Evolutionary conservation across 2,888 invertebrate genomes (phyloP).

Genomic region (Merodon equestris): DNA sequence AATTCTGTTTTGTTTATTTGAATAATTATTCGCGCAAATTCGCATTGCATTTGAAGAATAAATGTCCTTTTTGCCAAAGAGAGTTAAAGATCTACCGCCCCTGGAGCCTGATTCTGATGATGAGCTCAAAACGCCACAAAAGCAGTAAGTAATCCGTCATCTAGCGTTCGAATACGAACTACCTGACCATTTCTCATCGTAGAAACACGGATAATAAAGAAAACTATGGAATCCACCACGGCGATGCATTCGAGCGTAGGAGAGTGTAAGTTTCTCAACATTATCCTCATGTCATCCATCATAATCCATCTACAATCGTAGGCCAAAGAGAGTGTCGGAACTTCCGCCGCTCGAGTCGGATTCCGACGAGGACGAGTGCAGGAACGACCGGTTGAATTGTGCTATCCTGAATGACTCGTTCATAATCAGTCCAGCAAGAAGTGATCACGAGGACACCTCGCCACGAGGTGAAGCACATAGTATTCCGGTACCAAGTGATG

Average conservation of each 20-base stretch:
- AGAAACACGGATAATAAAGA: slow-evolving; percentile 44
- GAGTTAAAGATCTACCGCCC: slow-evolving; percentile 75
- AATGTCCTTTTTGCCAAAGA: slow-evolving; percentile 75
- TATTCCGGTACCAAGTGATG: slow-evolving; percentile 12
- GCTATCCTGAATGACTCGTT: slow-evolving; percentile 78
- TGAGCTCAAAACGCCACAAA: slow-evolving; percentile 72
- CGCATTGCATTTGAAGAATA: slow-evolving; percentile 5
- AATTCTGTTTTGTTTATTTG: slow-evolving; percentile 51
- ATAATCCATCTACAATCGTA: slow-evolving; percentile 37
- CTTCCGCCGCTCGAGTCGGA: slow-evolving; percentile 75
- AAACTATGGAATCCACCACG: not conserved
- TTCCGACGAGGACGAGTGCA: slow-evolving; percentile 73
- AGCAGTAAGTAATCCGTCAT: slow-evolving; percentile 39
- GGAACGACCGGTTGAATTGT: slow-evolving; percentile 74
- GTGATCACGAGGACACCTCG: slow-evolving; percentile 67
- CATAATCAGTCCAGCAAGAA: slow-evolving; percentile 74
- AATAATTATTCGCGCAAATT: slow-evolving; percentile 1
- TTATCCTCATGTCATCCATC: not conserved
- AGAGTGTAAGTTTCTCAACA: slow-evolving; percentile 31
- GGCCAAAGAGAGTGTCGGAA: slow-evolving; percentile 76
- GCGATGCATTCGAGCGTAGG: slow-evolving; percentile 30
- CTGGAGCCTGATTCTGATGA: slow-evolving; percentile 77
- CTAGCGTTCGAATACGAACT: not conserved
- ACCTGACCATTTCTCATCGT: slow-evolving; percentile 2
- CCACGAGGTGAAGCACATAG: slow-evolving; percentile 12